Base-by-base conservation (phyloP, 2,113 vertebrate species). In the Cyprinodon variegatus region DNA sequence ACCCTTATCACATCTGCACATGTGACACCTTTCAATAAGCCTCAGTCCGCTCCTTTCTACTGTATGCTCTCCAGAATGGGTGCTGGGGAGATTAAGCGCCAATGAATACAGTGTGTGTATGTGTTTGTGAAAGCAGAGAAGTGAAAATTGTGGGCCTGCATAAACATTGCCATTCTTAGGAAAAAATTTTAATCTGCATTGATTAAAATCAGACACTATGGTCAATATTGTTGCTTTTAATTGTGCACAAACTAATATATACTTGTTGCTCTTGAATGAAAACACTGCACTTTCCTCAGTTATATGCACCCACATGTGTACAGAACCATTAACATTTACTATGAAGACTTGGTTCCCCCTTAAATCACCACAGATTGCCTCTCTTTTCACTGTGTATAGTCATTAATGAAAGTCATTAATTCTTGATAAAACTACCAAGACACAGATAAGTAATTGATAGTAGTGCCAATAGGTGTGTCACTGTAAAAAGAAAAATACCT, bases 21-120 rank as follows among this genome's bases (percentile, higher is more conserved):
- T 88, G 88, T 90, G 85, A 89, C 90, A 88, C 84, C 81, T 90
- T 89, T 90, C 90, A 91, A 78, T 90, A 84, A 82, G 85, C 84
- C 84, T 80, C 83, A 69, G 76, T 79, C 74, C 10, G 20, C 61
- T 81, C 76, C 76, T 81, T 78, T 85, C 74, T 74, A n/a, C n/a
- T n/a, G n/a, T n/a, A 70, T 50, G 69, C 37, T 48, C 75, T 78
- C 76, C 68, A 66, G 69, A 84, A 76, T 10, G 29, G 53, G 57
- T 57, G 6, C 60, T 4, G 3, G 50, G 22, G 61, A 83, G 81
- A 89, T 84, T 83, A 74, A 85, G 72, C 62, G 38, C 5, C 11
- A 57, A 48, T 69, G 48, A 76, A 15, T 57, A 41, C 38, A 29
- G 68, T 65, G 68, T 46, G 39, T 40, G 45, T 20, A 36, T 43